Evolutionary conservation across 1,140 invertebrate species (phyloP).

Genomic region (Zelostemma sp.): DNA sequence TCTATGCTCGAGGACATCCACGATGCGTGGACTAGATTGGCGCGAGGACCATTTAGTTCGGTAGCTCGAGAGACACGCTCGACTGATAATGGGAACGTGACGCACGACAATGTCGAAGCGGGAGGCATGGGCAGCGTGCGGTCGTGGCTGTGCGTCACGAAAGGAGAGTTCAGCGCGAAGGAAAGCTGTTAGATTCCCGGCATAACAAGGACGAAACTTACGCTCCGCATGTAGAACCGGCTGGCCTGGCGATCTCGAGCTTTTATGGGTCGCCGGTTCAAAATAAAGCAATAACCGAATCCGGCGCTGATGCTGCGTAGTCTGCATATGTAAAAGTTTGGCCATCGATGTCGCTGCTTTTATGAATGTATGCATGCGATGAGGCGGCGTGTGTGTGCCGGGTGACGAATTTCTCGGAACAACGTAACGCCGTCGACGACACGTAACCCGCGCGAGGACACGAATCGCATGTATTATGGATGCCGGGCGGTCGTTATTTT

Average conservation of each 20-base stretch:
- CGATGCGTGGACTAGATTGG: slow-evolving; percentile 31
- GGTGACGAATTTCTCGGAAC: slow-evolving; percentile 31
- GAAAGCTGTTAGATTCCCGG: slow-evolving; percentile 14
- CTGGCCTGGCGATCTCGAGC: slow-evolving; percentile 26
- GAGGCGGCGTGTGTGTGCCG: neutral
- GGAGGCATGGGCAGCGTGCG: neutral
- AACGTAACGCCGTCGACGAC: slow-evolving; percentile 22
- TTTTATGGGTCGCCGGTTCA: slow-evolving; percentile 56
- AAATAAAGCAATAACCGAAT: slow-evolving; percentile 57
- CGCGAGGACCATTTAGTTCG: slow-evolving; percentile 29
- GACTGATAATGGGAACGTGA: slow-evolving; percentile 43
- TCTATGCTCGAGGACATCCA: slow-evolving; percentile 27
- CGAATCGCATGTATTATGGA: slow-evolving; percentile 8
- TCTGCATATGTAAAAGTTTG: slow-evolving; percentile 19
- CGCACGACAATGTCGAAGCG: slow-evolving; percentile 33
- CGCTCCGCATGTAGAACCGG: slow-evolving; percentile 41
- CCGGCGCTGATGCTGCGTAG: slow-evolving; percentile 22
- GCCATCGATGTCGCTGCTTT: neutral
- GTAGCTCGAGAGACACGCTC: slow-evolving; percentile 35
- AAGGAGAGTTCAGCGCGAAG: slow-evolving; percentile 21
- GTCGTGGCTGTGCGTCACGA: slow-evolving; percentile 6
- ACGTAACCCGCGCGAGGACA: slow-evolving; percentile 4
- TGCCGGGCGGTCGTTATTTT: neutral
- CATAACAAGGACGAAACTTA: slow-evolving; percentile 33
- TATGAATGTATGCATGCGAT: neutral